Conservation (phyloP, 1,140 invertebrate species). For the Trinorchestia longiramus region DNA sequence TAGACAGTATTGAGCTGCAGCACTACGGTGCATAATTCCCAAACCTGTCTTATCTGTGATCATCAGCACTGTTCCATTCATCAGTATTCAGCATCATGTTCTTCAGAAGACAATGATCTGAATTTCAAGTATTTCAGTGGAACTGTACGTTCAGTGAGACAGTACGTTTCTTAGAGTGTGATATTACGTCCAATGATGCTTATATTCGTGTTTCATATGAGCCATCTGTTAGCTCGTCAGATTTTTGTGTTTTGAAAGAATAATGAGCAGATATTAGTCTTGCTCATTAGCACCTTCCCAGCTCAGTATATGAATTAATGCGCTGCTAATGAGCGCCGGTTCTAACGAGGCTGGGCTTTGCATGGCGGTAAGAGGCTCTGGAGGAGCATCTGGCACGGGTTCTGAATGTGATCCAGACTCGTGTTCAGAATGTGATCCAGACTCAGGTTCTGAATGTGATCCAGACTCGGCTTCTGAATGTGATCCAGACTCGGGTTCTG, state of each 20-base stretch:
- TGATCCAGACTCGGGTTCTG: neutral
- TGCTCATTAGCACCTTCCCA: constrained; percentile 18
- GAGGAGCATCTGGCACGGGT: neutral
- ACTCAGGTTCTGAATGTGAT: neutral
- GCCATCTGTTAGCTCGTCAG: neutral
- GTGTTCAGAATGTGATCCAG: neutral
- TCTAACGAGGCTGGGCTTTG: neutral
- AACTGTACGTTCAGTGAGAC: no score
- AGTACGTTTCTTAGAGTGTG: neutral
- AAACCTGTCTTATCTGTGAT: no score
- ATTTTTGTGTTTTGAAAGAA: neutral
- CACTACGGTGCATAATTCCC: no score
- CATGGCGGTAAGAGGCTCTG: neutral
- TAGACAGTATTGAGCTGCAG: no score
- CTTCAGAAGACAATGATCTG: no score
- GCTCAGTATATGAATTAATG: constrained; percentile 33
- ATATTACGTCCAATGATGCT: neutral
- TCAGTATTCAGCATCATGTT: no score
- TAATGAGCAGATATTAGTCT: constrained; percentile 8
- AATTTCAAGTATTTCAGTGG: no score
- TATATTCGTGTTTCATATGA: neutral
- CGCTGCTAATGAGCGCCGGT: constrained; percentile 35
- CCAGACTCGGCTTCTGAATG: neutral
- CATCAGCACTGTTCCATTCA: no score
- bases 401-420: neutral